Evolutionary conservation across 2,797 vertebrate genomes (phyloP), one percentile per base, ranked within the genome.

Genomic region (Hemitrygon akajei): DNA sequence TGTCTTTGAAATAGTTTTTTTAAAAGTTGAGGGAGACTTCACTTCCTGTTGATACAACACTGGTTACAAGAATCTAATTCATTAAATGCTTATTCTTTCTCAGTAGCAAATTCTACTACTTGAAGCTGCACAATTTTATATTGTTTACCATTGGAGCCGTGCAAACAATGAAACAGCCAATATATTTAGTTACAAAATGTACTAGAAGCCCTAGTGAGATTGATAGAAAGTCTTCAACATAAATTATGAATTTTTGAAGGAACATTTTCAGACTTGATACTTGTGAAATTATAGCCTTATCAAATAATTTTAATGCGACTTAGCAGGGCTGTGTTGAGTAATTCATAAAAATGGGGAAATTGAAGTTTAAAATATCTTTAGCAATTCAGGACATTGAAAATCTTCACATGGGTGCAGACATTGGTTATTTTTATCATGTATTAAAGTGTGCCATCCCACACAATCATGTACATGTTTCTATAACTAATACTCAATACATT

Each of bases 121-220:
- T 73, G 71, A 73, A 73, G 71, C 6, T 73, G 22, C 71, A 73
- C 22, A 20, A 69, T 69, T 69, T 69, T 47, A 47, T 73, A 73
- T 73, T 73, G 22, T 27, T 73, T 18, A 89, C 63, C 18, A 25
- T 3, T n/a, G 7, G 25, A 40, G 47, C 10, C 56, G 69, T 30
- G 58, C 47, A 76, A 56, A 56, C 76, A 22, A 76, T 56, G 71
- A 56, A 27, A 11, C 27, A 20, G 56, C 12, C 75, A 75, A 75
- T 92, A 0, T 10, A 34, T 69, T 73, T 56, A 76, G 25, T 93
- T 93, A 93, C 86, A 93, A 93, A 76, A 40, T 71, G 76, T 93
- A 40, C 40, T 76, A 18, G 27, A 93, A 93, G 12, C 71, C 56
- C 25, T n/a, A 20, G 4, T 73, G 91, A 75, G 73, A 40, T 75